Evolutionary conservation across 2,797 vertebrate species (phyloP).

Genomic region (Huso huso): DNA sequence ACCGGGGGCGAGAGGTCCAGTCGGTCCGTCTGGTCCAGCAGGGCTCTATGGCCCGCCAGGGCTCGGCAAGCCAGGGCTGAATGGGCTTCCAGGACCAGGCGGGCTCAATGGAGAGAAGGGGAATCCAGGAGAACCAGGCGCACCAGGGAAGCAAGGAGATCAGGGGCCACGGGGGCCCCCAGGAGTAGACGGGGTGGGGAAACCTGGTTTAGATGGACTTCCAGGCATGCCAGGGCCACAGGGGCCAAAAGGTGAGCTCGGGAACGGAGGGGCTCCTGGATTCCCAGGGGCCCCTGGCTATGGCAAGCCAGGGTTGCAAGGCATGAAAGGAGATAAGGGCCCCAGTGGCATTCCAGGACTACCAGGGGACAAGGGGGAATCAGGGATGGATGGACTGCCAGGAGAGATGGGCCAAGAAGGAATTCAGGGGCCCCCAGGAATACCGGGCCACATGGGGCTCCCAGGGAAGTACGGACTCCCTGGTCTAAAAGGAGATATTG

Average conservation of each 20-base stretch:
- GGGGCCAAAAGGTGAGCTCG: slow-evolving; percentile 76
- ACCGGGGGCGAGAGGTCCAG: slow-evolving; percentile 62
- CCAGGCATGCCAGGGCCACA: slow-evolving; percentile 69
- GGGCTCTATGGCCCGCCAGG: slow-evolving; percentile 68
- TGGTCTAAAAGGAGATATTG: slow-evolving; percentile 79
- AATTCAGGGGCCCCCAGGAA: slow-evolving; percentile 69
- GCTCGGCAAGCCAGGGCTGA: slow-evolving; percentile 72
- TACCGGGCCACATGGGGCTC: slow-evolving; percentile 84
- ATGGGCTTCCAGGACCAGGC: slow-evolving; percentile 69
- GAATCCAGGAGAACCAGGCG: slow-evolving; percentile 62
- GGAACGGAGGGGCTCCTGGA: slow-evolving; percentile 70
- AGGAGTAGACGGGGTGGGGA: slow-evolving; percentile 68
- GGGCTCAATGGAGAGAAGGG: slow-evolving; percentile 82
- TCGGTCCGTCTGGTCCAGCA: slow-evolving; percentile 63
- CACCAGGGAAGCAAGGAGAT: slow-evolving; percentile 62
- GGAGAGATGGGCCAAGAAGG: slow-evolving; percentile 79
- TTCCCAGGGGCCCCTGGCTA: slow-evolving; percentile 79
- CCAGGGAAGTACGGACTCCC: slow-evolving; percentile 85
- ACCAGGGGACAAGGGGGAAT: slow-evolving; percentile 80
- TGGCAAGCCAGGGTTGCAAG: slow-evolving; percentile 82
- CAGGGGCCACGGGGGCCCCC: slow-evolving; percentile 73
- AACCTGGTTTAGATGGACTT: slow-evolving; percentile 70
- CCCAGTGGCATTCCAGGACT: slow-evolving; percentile 69
- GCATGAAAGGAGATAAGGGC: slow-evolving; percentile 85
- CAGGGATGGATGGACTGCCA: slow-evolving; percentile 68